Percentiles rank a stretch among this genome's conserved stretches.
Conservation (phyloP, 1,140 invertebrate genomes). For the Macrocentrus cingulum region DNA sequence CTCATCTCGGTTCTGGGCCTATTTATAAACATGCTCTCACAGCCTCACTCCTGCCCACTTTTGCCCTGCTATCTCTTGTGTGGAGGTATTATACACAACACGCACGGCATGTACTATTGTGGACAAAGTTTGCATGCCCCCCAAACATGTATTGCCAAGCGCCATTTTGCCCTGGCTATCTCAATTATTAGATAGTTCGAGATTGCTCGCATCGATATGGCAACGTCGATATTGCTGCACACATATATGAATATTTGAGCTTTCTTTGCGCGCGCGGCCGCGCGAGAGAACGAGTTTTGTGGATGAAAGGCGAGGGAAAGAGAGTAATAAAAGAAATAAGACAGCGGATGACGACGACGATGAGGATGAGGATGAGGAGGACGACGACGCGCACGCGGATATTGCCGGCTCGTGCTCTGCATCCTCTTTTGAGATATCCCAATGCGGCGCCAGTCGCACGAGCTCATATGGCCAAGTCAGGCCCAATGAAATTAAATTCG, state of each 20-base stretch:
- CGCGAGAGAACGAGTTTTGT: constrained; percentile 16
- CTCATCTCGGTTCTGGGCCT: constrained; percentile 54
- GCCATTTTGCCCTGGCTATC: too few relatives aligned
- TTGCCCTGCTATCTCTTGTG: constrained; percentile 41
- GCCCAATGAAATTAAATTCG: constrained; percentile 30
- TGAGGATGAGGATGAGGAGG: not conserved
- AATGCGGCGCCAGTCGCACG: constrained; percentile 13
- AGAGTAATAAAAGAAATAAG: constrained; percentile 8
- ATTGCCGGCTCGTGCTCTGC: not conserved
- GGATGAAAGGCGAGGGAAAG: constrained; percentile 1
- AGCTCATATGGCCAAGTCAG: constrained; percentile 16
- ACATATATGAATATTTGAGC: constrained; percentile 12
- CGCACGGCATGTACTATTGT: constrained; percentile 15
- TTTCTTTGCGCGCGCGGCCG: constrained; percentile 6
- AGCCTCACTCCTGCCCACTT: constrained; percentile 55
- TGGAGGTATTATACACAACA: constrained; percentile 35
- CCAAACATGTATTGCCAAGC: too few relatives aligned
- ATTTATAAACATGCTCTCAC: constrained; percentile 59
- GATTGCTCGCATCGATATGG: constrained; percentile 13
- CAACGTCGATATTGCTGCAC: constrained; percentile 10
- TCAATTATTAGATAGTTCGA: not conserved
- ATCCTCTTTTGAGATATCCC: not conserved
- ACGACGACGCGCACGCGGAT: not conserved
- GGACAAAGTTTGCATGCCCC: constrained; percentile 9
- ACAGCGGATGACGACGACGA: not conserved